Evolutionary conservation across 1,140 invertebrate species (phyloP), one percentile per base, ranked within the genome.

Genomic region (Danaus plexippus): DNA sequence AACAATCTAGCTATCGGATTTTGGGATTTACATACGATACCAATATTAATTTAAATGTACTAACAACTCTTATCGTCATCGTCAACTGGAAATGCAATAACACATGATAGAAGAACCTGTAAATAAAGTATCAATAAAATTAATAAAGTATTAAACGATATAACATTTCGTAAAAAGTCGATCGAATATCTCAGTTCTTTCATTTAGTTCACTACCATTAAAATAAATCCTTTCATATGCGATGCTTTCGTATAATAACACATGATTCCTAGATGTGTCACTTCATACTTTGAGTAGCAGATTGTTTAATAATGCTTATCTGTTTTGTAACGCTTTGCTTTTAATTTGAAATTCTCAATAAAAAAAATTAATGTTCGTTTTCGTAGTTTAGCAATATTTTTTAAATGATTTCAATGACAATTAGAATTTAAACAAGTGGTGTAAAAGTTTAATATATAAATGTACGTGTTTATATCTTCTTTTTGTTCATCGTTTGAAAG

Each of bases 271-370:
- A 32, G 22, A 32, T 8, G 22, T 32, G 22, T 32, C 2, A 32
- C 22, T 32, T 32, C 22, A 32, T 32, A 32, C 22, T 32, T 32
- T 32, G 22, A 32, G 22, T 32, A 32, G 2, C 22, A 8, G 22
- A 32, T 32, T 32, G 52, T 48, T 11, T n/a, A 48, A 43, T 41
- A 50, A 44, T 55, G 49, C 54, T 45, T 54, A 57, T 59, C 43
- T 15, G 47, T 11, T 55, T 52, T 57, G 66, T 61, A 61, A 52
- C 59, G 77, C 63, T 64, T 52, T 76, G 75, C 63, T 71, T 77
- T 80, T 75, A 75, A 80, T 80, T 32, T 32, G 0, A 32, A 32
- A 32, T 32, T 32, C 7, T 32, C 22, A 32, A 32, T 32, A 32
- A 32, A 32, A n/a, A 32, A 32, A 32, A 32, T 32, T 32, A 15